Conservation (phyloP, 2,797 vertebrate genomes). For the Cyclura pinguis region DNA sequence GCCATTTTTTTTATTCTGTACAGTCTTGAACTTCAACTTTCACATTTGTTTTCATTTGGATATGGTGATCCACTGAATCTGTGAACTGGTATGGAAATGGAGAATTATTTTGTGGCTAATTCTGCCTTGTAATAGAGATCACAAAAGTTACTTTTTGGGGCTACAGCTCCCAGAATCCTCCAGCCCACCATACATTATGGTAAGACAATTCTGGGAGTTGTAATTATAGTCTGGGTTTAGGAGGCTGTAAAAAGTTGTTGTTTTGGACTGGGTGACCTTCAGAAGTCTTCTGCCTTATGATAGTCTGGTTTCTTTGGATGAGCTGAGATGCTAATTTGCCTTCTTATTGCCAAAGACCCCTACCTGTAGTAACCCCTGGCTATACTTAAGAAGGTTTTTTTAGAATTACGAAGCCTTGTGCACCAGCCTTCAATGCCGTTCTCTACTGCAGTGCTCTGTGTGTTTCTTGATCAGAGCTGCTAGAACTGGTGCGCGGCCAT, state of each 20-base stretch:
- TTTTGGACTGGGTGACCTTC: background rate
- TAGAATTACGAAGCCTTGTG: slow-evolving; percentile 2
- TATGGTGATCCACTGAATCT: background rate
- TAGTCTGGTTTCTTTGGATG: background rate
- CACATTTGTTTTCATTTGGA: background rate
- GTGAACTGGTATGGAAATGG: background rate
- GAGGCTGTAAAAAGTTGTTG: background rate
- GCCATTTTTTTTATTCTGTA: background rate
- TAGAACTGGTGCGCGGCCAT: background rate
- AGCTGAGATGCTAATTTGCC: background rate
- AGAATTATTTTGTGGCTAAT: background rate
- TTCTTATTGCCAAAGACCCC: background rate
- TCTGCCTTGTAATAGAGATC: background rate
- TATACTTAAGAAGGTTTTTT: background rate
- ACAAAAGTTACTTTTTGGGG: no score
- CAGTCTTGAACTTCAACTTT: background rate
- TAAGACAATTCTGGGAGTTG: no score
- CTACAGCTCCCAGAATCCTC: no score
- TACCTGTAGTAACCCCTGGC: background rate
- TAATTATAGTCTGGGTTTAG: no score
- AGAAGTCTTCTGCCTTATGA: background rate
- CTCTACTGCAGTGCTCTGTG: background rate
- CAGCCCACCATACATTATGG: no score
- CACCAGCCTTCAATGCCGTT: background rate
- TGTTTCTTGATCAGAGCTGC: background rate